Conservation (phyloP, 2,888 invertebrate genomes). For the Neoitamus cyanurus region DNA sequence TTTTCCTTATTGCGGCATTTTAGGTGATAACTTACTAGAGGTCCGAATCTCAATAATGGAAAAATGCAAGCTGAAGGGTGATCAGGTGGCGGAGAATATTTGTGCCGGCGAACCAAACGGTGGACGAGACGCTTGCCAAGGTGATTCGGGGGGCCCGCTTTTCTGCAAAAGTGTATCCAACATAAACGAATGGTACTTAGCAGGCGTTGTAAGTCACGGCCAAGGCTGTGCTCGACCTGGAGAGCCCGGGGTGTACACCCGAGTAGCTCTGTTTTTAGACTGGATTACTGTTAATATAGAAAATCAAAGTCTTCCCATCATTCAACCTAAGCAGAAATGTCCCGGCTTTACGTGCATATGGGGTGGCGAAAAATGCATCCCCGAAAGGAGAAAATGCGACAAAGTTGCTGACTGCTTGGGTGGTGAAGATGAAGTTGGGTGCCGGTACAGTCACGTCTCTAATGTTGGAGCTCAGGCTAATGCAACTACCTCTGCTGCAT, state of each 20-base stretch:
- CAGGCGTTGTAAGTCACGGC: conserved; percentile 88
- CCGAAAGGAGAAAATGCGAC: conserved; percentile 76
- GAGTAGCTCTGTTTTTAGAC: conserved; percentile 77
- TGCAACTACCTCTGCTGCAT: neutral
- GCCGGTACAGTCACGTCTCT: conserved; percentile 66
- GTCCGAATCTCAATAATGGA: conserved; percentile 80
- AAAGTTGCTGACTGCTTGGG: conserved; percentile 79
- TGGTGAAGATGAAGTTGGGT: conserved; percentile 84
- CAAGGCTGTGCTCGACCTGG: conserved; percentile 84
- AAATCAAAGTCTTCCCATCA: conserved; percentile 54
- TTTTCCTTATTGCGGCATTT: neutral
- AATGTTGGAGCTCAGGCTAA: conserved; percentile 56
- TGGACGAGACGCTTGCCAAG: conserved; percentile 85
- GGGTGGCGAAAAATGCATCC: conserved; percentile 76
- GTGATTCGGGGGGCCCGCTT: conserved; percentile 82
- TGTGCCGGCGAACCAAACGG: conserved; percentile 82
- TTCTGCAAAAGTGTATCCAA: conserved; percentile 79
- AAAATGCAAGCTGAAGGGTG: conserved; percentile 74
- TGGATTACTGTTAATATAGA: conserved; percentile 74
- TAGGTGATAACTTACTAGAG: conserved; percentile 85
- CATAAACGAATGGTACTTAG: conserved; percentile 80
- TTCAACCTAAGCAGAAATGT: conserved; percentile 73
- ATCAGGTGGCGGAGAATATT: conserved; percentile 75
- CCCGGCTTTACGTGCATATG: conserved; percentile 79
- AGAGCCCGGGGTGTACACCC: conserved; percentile 86